A percentile compares a stretch with the other conserved stretches of the same genome.
Evolutionary conservation across 2,113 vertebrate genomes (phyloP).

Genomic region (Chroicocephalus ridibundus): DNA sequence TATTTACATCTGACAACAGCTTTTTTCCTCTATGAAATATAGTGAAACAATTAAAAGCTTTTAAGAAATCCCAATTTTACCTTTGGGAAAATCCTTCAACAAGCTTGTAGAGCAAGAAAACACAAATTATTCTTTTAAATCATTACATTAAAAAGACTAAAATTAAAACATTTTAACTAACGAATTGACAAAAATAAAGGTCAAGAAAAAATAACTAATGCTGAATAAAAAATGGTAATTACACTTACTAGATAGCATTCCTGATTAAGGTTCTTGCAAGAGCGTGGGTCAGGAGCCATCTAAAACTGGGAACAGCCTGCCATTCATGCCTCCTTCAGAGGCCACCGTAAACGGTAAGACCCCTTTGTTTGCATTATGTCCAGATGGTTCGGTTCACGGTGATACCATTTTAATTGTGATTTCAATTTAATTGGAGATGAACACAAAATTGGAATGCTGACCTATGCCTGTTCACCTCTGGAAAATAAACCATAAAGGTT

Average conservation of each 20-base stretch:
- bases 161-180: background rate
- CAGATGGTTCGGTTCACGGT: background rate
- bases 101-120: background rate
- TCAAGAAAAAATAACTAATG: background rate
- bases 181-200: background rate
- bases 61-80: background rate
- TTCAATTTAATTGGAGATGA: background rate
- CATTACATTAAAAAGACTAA: background rate
- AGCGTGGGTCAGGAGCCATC: background rate
- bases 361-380: background rate
- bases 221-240: background rate
- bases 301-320: background rate
- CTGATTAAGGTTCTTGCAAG: background rate
- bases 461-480: background rate
- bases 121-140: background rate
- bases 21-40: background rate
- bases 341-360: background rate
- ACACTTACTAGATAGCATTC: background rate
- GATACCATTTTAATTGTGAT: background rate
- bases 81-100: background rate
- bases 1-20: background rate
- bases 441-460: background rate
- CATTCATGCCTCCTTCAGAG: background rate
- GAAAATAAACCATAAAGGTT: background rate
- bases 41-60: constrained; percentile 6